These are phyloP conservation scores for Achatina immaculata DNA, from an alignment of 1,140 invertebrate species.

Conservation along the genomic window DNA sequence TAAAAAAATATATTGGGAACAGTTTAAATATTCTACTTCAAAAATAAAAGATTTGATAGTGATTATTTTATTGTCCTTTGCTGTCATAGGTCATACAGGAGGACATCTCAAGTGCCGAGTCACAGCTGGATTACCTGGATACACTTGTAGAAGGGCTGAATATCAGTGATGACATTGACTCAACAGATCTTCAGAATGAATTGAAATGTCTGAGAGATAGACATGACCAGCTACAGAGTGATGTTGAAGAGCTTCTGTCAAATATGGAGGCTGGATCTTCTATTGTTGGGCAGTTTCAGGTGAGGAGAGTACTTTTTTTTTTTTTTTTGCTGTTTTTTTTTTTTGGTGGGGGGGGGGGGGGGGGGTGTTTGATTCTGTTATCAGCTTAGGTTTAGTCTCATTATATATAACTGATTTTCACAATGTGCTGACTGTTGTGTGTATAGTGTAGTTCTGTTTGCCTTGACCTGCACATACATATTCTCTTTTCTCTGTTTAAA, in stretches of 20 bases:
- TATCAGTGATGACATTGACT: slow-evolving; percentile 77
- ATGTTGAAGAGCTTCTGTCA: slow-evolving; percentile 83
- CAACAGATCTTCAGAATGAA: slow-evolving; percentile 82
- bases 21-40: too few species aligned
- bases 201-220: slow-evolving; percentile 82
- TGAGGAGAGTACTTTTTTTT: too few species aligned
- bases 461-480: too few species aligned
- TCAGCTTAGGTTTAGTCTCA: not conserved
- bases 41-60: too few species aligned
- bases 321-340: slow-evolving; percentile 62
- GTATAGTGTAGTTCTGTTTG: too few species aligned
- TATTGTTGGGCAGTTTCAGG: slow-evolving; percentile 77
- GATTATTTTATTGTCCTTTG: too few species aligned
- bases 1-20: too few species aligned
- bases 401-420: too few species aligned
- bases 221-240: slow-evolving; percentile 82
- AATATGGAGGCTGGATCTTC: slow-evolving; percentile 89
- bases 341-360: not conserved
- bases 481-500: too few species aligned
- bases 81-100: slow-evolving; percentile 67
- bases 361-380: too few species aligned
- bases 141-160: slow-evolving; percentile 81
- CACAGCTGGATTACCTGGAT: slow-evolving; percentile 78
- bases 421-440: too few species aligned
- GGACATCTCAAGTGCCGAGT: slow-evolving; percentile 80